A percentile compares a stretch with the other conserved stretches of the same genome.
Conservation (phyloP, 2,888 invertebrate species). For the Drosophila dives region DNA sequence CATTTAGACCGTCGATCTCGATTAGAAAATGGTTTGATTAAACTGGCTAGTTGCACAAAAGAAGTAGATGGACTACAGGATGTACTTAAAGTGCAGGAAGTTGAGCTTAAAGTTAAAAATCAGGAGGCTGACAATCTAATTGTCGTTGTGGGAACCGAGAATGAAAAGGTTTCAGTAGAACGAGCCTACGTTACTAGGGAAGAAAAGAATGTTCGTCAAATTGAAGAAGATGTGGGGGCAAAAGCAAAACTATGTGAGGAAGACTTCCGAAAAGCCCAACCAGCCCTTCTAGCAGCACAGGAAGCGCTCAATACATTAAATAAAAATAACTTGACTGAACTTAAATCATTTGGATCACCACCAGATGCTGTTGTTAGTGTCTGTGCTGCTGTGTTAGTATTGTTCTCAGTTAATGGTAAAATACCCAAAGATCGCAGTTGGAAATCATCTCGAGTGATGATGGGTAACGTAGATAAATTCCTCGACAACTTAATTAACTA, state of each 20-base stretch:
- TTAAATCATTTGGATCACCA: conserved; percentile 97
- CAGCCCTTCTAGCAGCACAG: conserved; percentile 94
- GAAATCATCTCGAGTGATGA: conserved; percentile 95
- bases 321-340: conserved; percentile 96
- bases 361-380: conserved; percentile 95
- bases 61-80: conserved; percentile 95
- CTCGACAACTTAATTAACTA: conserved; percentile 92
- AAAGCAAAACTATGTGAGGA: conserved; percentile 94
- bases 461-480: conserved; percentile 96
- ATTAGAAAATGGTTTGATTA: conserved; percentile 94
- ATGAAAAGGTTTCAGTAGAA: conserved; percentile 95
- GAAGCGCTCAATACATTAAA: conserved; percentile 96
- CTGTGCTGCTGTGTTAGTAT: conserved; percentile 93
- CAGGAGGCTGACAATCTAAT: conserved; percentile 95
- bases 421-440: conserved; percentile 96
- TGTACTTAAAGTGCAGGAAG: conserved; percentile 89
- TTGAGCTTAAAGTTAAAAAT: conserved; percentile 94
- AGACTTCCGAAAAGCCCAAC: conserved; percentile 96
- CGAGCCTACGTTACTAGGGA: conserved; percentile 93
- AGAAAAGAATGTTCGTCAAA: conserved; percentile 94
- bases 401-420: conserved; percentile 92
- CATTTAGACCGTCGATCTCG: conserved; percentile 91
- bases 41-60: conserved; percentile 92
- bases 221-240: conserved; percentile 94
- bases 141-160: conserved; percentile 93